phyloP scores from a whole-genome alignment of 2,888 invertebrate genomes.

The Ptychoptera contaminata region DNA sequence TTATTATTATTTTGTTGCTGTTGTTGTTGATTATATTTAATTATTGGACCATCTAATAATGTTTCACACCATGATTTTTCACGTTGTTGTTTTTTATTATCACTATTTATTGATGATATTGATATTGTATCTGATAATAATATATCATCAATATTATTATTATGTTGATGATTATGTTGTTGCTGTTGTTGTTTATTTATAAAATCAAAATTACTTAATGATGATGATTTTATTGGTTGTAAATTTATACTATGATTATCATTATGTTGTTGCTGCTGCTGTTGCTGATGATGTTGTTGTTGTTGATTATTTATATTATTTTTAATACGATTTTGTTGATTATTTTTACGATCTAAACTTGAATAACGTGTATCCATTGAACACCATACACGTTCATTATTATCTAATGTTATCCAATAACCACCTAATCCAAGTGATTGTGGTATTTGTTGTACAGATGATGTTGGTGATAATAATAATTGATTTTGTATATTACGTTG shows the following conservation, averaged over 20 bases:
- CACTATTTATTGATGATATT: constrained; percentile 21
- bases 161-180: constrained; percentile 25
- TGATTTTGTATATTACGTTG: no score
- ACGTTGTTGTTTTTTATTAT: constrained; percentile 23
- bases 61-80: constrained; percentile 30
- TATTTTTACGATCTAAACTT: constrained; percentile 6
- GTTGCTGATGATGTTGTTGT: no score
- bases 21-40: constrained; percentile 13
- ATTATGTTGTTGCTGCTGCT: not conserved
- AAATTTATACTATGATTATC: not conserved
- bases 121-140: constrained; percentile 22
- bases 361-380: constrained; percentile 10
- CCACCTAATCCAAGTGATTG: constrained; percentile 12
- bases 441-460: not conserved
- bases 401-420: constrained; percentile 12
- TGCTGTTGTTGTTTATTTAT: constrained; percentile 4
- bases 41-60: constrained; percentile 26
- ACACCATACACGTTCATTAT: constrained; percentile 13
- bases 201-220: constrained; percentile 14
- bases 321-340: constrained; percentile 4
- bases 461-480: not conserved
- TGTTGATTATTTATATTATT: not conserved
- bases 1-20: no score
- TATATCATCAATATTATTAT: constrained; percentile 2
- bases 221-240: constrained; percentile 13